phyloP scores from a whole-genome alignment of 2,888 invertebrate genomes.

The Polylopha cassiicola region DNA sequence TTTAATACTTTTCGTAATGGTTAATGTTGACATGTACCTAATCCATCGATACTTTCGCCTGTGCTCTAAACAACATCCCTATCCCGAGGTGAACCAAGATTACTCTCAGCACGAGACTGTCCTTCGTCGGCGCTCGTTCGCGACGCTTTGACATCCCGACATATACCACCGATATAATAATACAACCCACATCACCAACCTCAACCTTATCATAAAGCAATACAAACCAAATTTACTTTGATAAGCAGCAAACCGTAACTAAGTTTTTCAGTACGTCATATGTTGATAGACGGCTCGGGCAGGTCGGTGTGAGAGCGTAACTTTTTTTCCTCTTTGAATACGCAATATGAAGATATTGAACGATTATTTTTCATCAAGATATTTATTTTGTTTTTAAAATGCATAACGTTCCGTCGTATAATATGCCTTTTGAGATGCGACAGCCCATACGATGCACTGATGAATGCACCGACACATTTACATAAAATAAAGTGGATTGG shows the following conservation, averaged over 20 bases:
- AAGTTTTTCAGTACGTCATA: slow-evolving; percentile 57
- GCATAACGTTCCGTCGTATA: slow-evolving; percentile 21
- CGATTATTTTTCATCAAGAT: slow-evolving; percentile 60
- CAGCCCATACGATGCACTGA: slow-evolving; percentile 11
- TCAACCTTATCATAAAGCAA: slow-evolving; percentile 27
- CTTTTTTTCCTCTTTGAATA: slow-evolving; percentile 57
- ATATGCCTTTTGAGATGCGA: slow-evolving; percentile 18
- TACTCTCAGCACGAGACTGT: slow-evolving; percentile 77
- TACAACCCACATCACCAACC: slow-evolving; percentile 22
- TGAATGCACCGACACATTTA: slow-evolving; percentile 20
- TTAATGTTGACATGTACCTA: no score
- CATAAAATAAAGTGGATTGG: slow-evolving; percentile 14
- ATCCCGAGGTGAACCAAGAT: slow-evolving; percentile 62
- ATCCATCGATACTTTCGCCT: slow-evolving; percentile 40
- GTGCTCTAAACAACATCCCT: slow-evolving; percentile 39
- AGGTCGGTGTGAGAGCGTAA: slow-evolving; percentile 52
- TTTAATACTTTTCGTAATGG: no score
- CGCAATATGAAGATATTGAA: slow-evolving; percentile 72
- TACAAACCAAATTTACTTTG: slow-evolving; percentile 31
- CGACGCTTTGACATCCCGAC: slow-evolving; percentile 77
- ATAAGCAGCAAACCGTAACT: slow-evolving; percentile 10
- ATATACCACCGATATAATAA: slow-evolving; percentile 30
- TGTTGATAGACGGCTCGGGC: slow-evolving; percentile 70
- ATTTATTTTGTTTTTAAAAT: slow-evolving; percentile 21
- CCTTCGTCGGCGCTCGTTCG: slow-evolving; percentile 74